Conservation (phyloP, 2,888 invertebrate genomes). For the Drosophila ochracea region DNA sequence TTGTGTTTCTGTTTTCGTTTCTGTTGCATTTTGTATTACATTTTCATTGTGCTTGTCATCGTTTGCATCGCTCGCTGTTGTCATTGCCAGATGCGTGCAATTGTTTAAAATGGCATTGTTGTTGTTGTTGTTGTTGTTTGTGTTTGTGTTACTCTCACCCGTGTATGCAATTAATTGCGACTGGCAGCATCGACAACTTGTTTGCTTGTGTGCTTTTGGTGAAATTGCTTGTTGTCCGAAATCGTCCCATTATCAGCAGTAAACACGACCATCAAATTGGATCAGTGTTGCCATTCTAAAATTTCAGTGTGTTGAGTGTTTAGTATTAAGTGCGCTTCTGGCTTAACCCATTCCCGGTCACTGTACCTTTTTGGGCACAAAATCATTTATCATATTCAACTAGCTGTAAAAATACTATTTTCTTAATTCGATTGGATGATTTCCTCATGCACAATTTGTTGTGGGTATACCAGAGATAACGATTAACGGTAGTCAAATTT, state of each 20-base stretch:
- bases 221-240: conserved; percentile 38
- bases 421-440: background rate
- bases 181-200: conserved; percentile 56
- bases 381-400: background rate
- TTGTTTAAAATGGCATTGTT: conserved; percentile 20
- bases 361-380: background rate
- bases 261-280: conserved; percentile 26
- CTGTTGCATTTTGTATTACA: conserved; percentile 30
- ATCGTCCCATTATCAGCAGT: conserved; percentile 12
- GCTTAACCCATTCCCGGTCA: background rate
- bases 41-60: conserved; percentile 46
- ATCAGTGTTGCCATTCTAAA: conserved; percentile 20
- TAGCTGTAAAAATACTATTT: background rate
- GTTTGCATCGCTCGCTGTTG: conserved; percentile 19
- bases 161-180: conserved; percentile 54
- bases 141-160: conserved; percentile 34
- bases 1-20: conserved; percentile 30
- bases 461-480: background rate
- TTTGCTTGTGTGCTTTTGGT: conserved; percentile 37
- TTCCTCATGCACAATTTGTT: background rate
- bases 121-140: conserved; percentile 10
- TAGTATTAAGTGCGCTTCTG: background rate
- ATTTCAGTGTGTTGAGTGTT: background rate
- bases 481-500: background rate
- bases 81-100: conserved; percentile 33